These are phyloP conservation scores for Sus cebifrons DNA, from an alignment of 2,797 vertebrate genomes.

Conservation along the genomic window DNA sequence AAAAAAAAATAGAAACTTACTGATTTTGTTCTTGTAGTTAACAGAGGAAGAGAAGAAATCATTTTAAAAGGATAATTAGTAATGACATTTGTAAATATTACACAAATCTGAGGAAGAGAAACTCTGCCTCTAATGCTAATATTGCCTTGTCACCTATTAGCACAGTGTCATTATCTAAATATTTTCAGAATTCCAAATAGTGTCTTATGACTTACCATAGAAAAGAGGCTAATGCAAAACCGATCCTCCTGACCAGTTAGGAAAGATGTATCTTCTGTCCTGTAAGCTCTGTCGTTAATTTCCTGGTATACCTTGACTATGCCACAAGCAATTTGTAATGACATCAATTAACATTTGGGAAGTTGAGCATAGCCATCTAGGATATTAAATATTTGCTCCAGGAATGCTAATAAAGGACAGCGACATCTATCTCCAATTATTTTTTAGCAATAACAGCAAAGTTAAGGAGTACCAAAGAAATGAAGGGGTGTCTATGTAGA, in stretches of 20 bases:
- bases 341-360: constrained; percentile 87
- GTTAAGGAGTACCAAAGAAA: background rate
- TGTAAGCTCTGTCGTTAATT: constrained; percentile 58
- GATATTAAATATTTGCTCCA: constrained; percentile 85
- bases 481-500: background rate
- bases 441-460: fast-evolving
- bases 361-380: constrained; percentile 77
- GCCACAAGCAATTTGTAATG: constrained; percentile 80
- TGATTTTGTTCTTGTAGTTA: background rate
- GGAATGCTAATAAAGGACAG: constrained; percentile 78
- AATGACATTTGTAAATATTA: background rate
- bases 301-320: constrained; percentile 69
- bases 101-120: background rate
- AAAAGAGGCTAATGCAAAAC: background rate
- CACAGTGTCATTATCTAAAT: background rate
- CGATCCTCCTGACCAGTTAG: background rate
- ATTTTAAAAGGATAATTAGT: background rate
- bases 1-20: background rate
- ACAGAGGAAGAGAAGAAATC: background rate
- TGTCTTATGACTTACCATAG: background rate
- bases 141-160: background rate
- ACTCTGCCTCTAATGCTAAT: background rate
- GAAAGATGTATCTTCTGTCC: constrained; percentile 69
- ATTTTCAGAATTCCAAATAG: background rate
- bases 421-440: background rate